Base-by-base conservation (phyloP, 1,140 invertebrate species). In the Drosophila eugracilis region DNA sequence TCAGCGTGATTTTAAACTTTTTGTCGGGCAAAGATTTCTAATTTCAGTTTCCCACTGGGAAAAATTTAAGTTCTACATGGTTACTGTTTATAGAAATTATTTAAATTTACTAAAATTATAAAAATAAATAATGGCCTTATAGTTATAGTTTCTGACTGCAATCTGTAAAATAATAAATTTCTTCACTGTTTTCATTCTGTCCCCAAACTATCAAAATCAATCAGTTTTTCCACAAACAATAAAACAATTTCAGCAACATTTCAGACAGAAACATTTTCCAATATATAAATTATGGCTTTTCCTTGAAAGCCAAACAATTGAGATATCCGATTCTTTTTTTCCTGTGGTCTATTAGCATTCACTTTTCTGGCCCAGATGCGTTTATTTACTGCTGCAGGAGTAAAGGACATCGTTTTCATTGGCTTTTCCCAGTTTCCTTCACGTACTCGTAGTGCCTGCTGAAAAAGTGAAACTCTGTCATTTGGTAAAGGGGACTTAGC, bases 381-480 rank as follows among this genome's bases (percentile, higher is more conserved):
- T 49, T 65, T 80, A 86, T 75, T 86, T 77, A 80, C 77, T 63
- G 71, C 47, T 78, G 75, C 63, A 22, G 48, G 15, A 32, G 9
- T 19, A 5, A 42, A 32, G 36, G 9, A 21, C 60, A 26, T 44
- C 17, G 47, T 24, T 44, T 22, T 32, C 55, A 44, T 42, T 53
- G 28, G 17, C 10, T 65, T 52, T 41, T 9, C 41, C 34, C 45
- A 28, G 26, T 34, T 22, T 21, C n/a, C n/a, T 14, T 21, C 6
- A 32, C 10, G 7, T 32, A 4, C n/a, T 12, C 62, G 24, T 26
- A 14, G 32, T 34, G 24, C 47, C 12, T 12, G 9, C 17, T 41
- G 28, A 81, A 62, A 83, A 78, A 78, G 74, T 70, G 69, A 83
- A 83, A 74, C 72, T 77, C 69, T 73, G 47, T 47, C 52, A 74